These are phyloP conservation scores for Ruditapes philippinarum DNA, from an alignment of 1,140 invertebrate genomes.

Conservation along the genomic window DNA sequence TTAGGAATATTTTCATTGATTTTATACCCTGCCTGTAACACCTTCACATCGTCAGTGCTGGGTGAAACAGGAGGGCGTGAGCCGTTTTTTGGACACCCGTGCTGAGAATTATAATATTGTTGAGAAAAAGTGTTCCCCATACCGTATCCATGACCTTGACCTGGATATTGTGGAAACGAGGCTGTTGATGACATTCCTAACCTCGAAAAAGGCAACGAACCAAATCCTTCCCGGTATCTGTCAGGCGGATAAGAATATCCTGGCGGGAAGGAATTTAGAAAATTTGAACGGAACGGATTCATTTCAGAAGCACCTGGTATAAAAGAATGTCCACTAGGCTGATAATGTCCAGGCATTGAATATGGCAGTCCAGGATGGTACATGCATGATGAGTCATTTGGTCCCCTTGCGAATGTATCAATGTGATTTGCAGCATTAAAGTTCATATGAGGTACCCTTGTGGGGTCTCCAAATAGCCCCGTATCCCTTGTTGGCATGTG, in stretches of 20 bases:
- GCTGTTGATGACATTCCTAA: conserved; percentile 66
- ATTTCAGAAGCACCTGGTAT: conserved; percentile 71
- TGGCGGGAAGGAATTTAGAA: conserved; percentile 71
- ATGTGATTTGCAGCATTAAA: conserved; percentile 44
- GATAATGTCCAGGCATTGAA: conserved; percentile 63
- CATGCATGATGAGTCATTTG: conserved; percentile 70
- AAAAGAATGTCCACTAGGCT: conserved; percentile 73
- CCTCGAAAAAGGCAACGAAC: conserved; percentile 55
- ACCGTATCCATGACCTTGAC: conserved; percentile 60
- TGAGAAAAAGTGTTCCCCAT: conserved; percentile 63
- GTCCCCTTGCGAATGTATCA: conserved; percentile 64
- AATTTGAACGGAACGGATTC: conserved; percentile 69
- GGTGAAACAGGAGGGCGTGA: conserved; percentile 77
- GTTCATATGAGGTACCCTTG: conserved; percentile 65
- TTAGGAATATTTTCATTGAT: conserved; percentile 38
- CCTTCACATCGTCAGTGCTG: conserved; percentile 74
- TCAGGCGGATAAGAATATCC: conserved; percentile 69
- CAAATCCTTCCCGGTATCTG: conserved; percentile 67
- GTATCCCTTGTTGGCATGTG: conserved; percentile 55
- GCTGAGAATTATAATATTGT: conserved; percentile 70
- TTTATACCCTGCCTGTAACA: conserved; percentile 76
- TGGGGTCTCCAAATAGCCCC: conserved; percentile 56
- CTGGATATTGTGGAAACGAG: conserved; percentile 66
- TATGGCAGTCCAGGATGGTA: conserved; percentile 66
- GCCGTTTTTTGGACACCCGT: conserved; percentile 78